Evolutionary conservation across 2,797 vertebrate genomes (phyloP).

Genomic region (Micromesistius poutassou): DNA sequence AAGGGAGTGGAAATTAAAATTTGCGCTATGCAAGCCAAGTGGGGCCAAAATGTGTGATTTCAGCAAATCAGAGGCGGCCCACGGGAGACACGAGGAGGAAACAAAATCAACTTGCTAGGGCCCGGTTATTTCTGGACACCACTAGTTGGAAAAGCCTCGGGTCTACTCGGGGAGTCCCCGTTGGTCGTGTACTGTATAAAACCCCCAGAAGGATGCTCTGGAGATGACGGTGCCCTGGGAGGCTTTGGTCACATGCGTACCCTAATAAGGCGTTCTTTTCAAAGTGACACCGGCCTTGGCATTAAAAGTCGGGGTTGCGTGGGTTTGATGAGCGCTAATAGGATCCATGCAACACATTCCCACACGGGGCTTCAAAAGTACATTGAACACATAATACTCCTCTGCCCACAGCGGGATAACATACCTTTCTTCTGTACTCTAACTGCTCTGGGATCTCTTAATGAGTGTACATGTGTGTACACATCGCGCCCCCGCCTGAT

Average conservation of each 20-base stretch:
- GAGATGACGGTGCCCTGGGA: no score
- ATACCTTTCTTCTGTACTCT: not conserved
- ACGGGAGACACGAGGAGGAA: conserved; percentile 40
- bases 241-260: no score
- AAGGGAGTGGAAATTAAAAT: conserved; percentile 41
- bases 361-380: no score
- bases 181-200: no score
- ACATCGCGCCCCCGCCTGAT: conserved; percentile 21
- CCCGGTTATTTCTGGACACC: conserved; percentile 50
- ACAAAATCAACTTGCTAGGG: conserved; percentile 49
- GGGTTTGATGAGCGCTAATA: no score
- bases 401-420: not conserved
- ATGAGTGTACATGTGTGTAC: conserved; percentile 22
- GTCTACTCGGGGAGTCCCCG: no score
- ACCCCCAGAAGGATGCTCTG: no score
- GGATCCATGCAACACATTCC: no score
- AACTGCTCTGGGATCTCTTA: conserved; percentile 13
- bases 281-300: no score
- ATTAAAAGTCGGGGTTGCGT: no score
- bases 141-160: not conserved
- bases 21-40: conserved; percentile 29
- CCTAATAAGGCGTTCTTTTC: no score
- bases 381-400: not conserved
- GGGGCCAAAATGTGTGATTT: conserved; percentile 45
- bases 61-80: conserved; percentile 34